These are phyloP conservation scores for Bombyx huttoni DNA, from an alignment of 2,888 invertebrate species.

Conservation along the genomic window DNA sequence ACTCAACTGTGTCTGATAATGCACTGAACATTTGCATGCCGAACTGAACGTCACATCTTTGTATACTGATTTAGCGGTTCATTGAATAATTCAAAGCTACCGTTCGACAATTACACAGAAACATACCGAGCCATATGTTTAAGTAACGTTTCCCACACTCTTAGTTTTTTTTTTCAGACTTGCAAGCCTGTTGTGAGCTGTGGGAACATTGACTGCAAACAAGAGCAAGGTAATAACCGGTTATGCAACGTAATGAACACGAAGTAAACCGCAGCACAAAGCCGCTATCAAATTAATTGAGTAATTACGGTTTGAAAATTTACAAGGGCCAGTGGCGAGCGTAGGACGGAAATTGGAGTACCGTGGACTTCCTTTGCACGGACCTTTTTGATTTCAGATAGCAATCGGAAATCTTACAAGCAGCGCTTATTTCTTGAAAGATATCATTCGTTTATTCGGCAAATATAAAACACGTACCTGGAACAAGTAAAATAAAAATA, in stretches of 20 bases:
- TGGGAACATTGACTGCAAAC: constrained; percentile 41
- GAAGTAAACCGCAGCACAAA: constrained; percentile 25
- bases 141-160: constrained; percentile 40
- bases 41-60: not conserved
- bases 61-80: not conserved
- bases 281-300: constrained; percentile 38
- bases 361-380: not conserved
- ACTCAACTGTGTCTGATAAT: not conserved
- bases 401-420: no score
- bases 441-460: no score
- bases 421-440: no score
- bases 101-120: constrained; percentile 18
- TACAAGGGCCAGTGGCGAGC: constrained; percentile 6
- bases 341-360: constrained; percentile 8
- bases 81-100: constrained; percentile 17
- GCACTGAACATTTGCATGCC: not conserved
- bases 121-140: constrained; percentile 23
- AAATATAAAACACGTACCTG: no score
- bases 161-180: constrained; percentile 32
- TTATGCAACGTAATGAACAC: constrained; percentile 43
- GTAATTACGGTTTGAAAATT: constrained; percentile 38
- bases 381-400: not conserved
- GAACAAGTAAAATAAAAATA: no score
- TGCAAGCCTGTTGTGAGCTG: constrained; percentile 36
- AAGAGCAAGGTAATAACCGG: constrained; percentile 48